phyloP scores from a whole-genome alignment of 1,140 invertebrate genomes.

The Drosophila biarmipes region DNA sequence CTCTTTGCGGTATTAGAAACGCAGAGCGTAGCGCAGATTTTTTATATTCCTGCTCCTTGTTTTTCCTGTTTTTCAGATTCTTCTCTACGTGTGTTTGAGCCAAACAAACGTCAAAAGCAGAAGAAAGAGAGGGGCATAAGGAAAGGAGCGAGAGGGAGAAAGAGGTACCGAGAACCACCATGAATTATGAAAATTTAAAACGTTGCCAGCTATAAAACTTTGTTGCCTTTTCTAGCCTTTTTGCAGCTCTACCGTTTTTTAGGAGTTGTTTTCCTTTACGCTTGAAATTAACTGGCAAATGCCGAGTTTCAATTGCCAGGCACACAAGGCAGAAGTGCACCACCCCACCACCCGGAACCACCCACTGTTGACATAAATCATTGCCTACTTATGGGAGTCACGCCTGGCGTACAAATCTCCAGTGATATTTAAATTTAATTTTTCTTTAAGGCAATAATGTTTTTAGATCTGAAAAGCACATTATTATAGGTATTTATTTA shows the following conservation, averaged over 20 bases:
- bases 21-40: conserved; percentile 58
- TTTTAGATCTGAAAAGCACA: too few species aligned
- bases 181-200: conserved; percentile 80
- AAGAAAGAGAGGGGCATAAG: conserved; percentile 17
- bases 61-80: conserved; percentile 19
- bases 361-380: conserved; percentile 57
- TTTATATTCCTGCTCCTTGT: conserved; percentile 36
- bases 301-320: conserved; percentile 67
- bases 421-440: too few species aligned
- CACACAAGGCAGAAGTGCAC: conserved; percentile 38
- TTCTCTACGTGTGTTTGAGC: conserved; percentile 24
- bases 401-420: too few species aligned
- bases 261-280: conserved; percentile 49
- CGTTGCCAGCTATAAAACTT: conserved; percentile 57
- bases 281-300: conserved; percentile 75
- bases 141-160: background rate
- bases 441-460: too few species aligned
- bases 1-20: conserved; percentile 79
- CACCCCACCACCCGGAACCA: conserved; percentile 2
- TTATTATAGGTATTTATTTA: background rate
- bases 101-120: conserved; percentile 72
- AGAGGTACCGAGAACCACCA: conserved; percentile 8
- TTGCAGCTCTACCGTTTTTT: conserved; percentile 12
- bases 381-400: conserved; percentile 49
- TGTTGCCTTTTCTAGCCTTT: conserved; percentile 28